A percentile compares a stretch with the other conserved stretches of the same genome.
These are phyloP conservation scores for Eleginops maclovinus DNA, from an alignment of 2,113 vertebrate genomes.

Conservation along the genomic window DNA sequence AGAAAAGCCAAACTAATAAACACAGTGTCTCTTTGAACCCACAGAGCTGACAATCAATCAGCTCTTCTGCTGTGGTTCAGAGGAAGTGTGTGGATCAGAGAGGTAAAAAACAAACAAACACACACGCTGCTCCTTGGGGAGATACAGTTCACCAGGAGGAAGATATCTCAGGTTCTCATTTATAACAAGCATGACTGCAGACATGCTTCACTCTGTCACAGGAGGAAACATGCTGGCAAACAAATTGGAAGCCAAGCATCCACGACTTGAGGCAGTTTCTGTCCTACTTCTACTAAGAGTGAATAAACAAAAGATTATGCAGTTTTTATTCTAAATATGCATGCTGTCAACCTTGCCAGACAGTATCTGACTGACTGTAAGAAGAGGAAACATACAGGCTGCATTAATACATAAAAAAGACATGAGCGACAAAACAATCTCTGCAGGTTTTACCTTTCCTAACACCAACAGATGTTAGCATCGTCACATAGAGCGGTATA, in stretches of 20 bases:
- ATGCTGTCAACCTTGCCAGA: constrained; percentile 28
- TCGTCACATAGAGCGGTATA: not conserved
- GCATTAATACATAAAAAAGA: not conserved
- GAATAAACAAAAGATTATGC: constrained; percentile 61
- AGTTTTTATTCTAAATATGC: constrained; percentile 39
- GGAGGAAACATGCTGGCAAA: constrained; percentile 49
- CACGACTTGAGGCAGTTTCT: constrained; percentile 71
- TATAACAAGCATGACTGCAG: constrained; percentile 40
- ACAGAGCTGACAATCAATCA: constrained; percentile 70
- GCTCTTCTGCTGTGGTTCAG: constrained; percentile 38
- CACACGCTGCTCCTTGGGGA: not conserved
- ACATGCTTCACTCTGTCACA: constrained; percentile 58
- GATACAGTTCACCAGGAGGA: constrained; percentile 1
- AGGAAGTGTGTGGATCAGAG: constrained; percentile 30
- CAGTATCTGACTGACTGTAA: not conserved
- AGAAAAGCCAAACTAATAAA: constrained; percentile 72
- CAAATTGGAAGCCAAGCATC: constrained; percentile 63
- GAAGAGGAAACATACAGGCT: not conserved
- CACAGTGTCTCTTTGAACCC: constrained; percentile 62
- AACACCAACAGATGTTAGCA: constrained; percentile 4
- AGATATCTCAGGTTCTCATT: constrained; percentile 34
- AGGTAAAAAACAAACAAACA: not conserved
- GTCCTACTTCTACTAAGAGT: constrained; percentile 76
- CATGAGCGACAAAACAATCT: not conserved
- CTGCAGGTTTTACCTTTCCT: not conserved